Base-by-base conservation (phyloP, 1,140 invertebrate genomes). In the Trichonephila clavata region DNA sequence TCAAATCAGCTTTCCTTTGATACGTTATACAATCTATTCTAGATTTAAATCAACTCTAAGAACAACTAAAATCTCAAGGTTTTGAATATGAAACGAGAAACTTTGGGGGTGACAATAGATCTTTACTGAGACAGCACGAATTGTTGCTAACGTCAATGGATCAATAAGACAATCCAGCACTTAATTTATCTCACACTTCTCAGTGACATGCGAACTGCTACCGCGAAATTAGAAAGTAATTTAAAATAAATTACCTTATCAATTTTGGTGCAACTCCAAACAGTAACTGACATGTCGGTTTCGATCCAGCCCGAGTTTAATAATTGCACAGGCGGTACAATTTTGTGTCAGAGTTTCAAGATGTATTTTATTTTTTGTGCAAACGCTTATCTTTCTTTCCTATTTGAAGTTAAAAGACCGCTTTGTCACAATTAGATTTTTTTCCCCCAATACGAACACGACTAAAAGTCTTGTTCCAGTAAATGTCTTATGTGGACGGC, bases 181-280 rank as follows among this genome's bases (percentile, higher is more conserved):
- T 77, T 77, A 77, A 77, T 77, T 77, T 77, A 77, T 77, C 71
- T 77, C 71, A 32, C 71, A 77, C 32, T 39, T 77, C 71, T 7
- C 5, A 71, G 14, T 88, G 86, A 88, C 86, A 88, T 43, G 61
- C 32, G 63, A 68, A 88, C 32, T 68, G 39, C 63, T n/a, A 24
- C 32, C 27, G n/a, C 57, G 60, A 88, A 88, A 88, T 90, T 77
- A 90, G 71, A 77, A 68, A 90, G 68, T 60, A 80, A 90, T 90
- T 90, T 90, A 80, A 90, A 90, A 90, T 68, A 90, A 90, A 90
- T 90, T 90, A 90, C 68, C 68, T 90, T 90, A 90, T 90, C 88
- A 90, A 90, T 90, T 90, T 80, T 24, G 43, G 39, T 24, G 86
- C 20, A 71, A 27, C 32, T 88, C 39, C 39, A 43, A 39, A 39